phyloP scores from a whole-genome alignment of 2,888 invertebrate genomes.

The Dryobota labecula region DNA sequence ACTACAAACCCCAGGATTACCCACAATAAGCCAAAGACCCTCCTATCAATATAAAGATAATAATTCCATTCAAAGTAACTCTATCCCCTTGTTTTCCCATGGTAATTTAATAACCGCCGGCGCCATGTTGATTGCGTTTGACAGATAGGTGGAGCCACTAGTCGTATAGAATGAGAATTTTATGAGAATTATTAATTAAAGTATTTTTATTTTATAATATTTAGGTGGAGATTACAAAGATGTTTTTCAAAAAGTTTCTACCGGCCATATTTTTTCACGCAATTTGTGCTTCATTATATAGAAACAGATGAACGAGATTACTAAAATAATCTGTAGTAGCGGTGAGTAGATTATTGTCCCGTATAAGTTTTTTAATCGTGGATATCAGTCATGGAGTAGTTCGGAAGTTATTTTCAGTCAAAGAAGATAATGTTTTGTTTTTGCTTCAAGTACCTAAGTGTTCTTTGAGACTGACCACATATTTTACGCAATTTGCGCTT shows the following conservation, averaged over 20 bases:
- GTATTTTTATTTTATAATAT: background rate
- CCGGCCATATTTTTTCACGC: background rate
- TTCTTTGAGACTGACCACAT: background rate
- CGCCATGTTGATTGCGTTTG: slow-evolving; percentile 67
- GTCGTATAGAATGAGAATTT: too few species aligned
- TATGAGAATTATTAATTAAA: background rate
- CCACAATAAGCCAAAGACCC: slow-evolving; percentile 33
- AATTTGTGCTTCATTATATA: background rate
- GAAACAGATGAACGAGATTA: background rate
- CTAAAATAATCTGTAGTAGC: background rate
- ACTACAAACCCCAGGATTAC: slow-evolving; percentile 30
- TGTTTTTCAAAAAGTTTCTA: background rate
- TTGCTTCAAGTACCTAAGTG: too few species aligned
- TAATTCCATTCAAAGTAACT: slow-evolving; percentile 46
- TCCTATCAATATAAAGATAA: slow-evolving; percentile 41
- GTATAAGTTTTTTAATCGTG: background rate
- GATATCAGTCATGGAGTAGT: background rate
- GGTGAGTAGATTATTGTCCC: background rate
- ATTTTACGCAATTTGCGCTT: background rate
- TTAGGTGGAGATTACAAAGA: background rate
- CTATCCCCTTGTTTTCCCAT: slow-evolving; percentile 66
- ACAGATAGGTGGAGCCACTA: slow-evolving; percentile 61
- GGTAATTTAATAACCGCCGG: slow-evolving; percentile 69
- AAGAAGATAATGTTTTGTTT: too few species aligned
- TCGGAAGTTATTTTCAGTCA: background rate